Evolutionary conservation across 2,113 vertebrate genomes (phyloP).

Genomic region (Cervus canadensis): DNA sequence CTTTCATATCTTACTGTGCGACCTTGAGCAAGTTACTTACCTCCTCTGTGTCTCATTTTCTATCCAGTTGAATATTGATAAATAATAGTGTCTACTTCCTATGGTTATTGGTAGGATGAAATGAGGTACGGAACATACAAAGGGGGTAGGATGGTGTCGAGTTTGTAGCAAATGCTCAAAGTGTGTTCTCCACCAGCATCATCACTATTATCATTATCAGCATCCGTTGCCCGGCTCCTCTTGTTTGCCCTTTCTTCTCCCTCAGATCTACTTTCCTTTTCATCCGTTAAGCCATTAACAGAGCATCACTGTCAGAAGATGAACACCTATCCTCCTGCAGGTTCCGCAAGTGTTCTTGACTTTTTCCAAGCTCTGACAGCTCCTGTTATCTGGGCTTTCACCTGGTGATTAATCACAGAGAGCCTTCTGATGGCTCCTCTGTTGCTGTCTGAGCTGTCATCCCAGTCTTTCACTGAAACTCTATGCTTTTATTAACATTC

Average conservation of each 20-base stretch:
- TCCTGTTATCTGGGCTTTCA: not conserved
- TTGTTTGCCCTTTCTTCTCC: not conserved
- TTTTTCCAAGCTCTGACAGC: not conserved
- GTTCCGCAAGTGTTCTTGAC: not conserved
- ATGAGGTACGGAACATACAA: fast-evolving
- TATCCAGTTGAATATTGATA: not conserved
- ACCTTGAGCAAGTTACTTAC: not conserved
- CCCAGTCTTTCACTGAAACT: not conserved
- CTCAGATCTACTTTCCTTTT: not conserved
- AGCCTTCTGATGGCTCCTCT: not conserved
- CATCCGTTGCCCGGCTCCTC: not conserved
- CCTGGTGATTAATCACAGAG: not conserved
- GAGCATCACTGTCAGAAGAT: not conserved
- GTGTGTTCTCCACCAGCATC: not conserved
- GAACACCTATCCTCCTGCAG: not conserved
- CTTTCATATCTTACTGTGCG: not conserved
- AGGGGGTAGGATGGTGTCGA: not conserved
- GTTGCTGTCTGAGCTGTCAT: not conserved
- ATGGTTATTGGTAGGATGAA: not conserved
- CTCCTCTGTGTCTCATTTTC: not conserved
- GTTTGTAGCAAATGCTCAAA: fast-evolving
- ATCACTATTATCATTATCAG: not conserved
- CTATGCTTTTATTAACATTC: not conserved
- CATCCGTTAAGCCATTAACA: not conserved
- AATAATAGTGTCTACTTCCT: not conserved